phyloP scores from a whole-genome alignment of 2,797 vertebrate genomes.

The Rhincodon typus region DNA sequence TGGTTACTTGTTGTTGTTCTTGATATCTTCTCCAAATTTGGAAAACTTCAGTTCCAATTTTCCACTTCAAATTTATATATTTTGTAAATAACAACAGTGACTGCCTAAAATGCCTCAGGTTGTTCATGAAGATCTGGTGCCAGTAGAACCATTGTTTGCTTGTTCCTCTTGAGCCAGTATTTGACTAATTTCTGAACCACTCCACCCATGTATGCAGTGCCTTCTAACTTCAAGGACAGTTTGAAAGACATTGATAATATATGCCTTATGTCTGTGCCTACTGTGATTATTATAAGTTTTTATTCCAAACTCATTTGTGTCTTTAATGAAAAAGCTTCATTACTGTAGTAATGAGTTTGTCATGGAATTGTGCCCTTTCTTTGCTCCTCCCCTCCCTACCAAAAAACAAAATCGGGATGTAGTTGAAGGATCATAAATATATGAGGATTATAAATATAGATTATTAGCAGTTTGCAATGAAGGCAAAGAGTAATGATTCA shows the following conservation, averaged over 20 bases:
- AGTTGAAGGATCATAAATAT: neutral
- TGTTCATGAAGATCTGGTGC: neutral
- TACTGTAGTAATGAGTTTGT: neutral
- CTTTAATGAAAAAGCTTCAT: neutral
- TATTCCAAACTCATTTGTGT: neutral
- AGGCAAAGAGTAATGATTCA: neutral
- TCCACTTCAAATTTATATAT: neutral
- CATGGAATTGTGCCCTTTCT: neutral
- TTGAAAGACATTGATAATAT: neutral
- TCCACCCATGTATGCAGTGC: neutral
- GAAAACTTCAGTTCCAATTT: neutral
- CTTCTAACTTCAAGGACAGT: neutral
- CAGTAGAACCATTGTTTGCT: neutral
- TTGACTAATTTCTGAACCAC: neutral
- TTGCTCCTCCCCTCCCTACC: neutral
- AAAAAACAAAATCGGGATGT: neutral
- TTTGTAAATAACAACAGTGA: neutral
- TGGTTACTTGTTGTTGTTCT: neutral
- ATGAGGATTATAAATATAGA: neutral
- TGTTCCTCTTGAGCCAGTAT: neutral
- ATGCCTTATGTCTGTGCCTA: neutral
- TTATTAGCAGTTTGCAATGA: neutral
- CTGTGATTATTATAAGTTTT: neutral
- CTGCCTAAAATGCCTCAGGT: neutral
- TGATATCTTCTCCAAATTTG: neutral